A percentile compares a stretch with the other conserved stretches of the same genome.
Conservation (phyloP, 2,888 invertebrate species). For the Lasioglossum marginatum region DNA sequence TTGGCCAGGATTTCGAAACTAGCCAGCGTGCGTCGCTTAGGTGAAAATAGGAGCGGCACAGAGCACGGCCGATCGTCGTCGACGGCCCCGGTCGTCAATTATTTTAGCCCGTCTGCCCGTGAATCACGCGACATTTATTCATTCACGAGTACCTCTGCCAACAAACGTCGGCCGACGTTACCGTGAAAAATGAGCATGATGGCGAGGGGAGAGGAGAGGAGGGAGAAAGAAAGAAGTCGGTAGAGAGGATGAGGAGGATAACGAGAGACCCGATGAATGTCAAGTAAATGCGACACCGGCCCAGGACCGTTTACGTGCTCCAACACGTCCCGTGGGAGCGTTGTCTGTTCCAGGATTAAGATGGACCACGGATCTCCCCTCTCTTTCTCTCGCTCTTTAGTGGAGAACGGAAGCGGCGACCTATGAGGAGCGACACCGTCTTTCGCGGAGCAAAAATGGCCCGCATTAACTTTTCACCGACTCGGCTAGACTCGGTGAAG, state of each 20-base stretch:
- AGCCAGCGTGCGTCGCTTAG: not conserved
- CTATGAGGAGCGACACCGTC: not conserved
- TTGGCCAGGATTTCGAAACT: not conserved
- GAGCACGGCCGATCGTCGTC: conserved; percentile 3
- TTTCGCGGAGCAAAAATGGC: not conserved
- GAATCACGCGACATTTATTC: conserved; percentile 63
- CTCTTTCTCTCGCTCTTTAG: not conserved
- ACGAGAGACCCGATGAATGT: conserved; percentile 66
- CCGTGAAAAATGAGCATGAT: conserved; percentile 63
- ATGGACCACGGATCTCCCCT: not conserved
- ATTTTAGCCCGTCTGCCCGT: conserved; percentile 51
- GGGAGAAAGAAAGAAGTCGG: not conserved
- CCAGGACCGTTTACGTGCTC: conserved; percentile 36
- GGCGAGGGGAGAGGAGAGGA: not conserved
- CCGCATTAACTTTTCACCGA: conserved; percentile 10
- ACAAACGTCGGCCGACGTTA: conserved; percentile 57
- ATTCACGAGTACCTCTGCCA: conserved; percentile 62
- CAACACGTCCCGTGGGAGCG: conserved; percentile 45
- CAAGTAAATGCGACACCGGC: conserved; percentile 60
- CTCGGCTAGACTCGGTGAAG: not conserved
- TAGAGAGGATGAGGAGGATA: conserved; percentile 30
- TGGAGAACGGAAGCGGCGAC: not conserved
- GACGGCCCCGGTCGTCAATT: conserved; percentile 44
- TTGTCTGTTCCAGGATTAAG: conserved; percentile 29
- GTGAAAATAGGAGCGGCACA: conserved; percentile 19